These are phyloP conservation scores for Catharus minimus DNA, from an alignment of 2,113 vertebrate species.

Conservation along the genomic window DNA sequence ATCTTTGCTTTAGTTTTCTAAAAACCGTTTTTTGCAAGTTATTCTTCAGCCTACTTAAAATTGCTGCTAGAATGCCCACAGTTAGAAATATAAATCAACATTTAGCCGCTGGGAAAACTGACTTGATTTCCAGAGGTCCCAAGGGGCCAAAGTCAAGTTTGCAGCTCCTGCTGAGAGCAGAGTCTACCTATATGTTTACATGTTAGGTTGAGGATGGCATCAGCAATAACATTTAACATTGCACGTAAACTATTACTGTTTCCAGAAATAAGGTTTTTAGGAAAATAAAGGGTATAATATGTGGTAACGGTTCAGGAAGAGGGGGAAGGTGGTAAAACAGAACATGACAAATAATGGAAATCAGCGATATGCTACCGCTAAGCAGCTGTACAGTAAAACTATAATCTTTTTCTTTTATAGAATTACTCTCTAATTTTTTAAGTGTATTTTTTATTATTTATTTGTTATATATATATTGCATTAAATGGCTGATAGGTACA, in stretches of 20 bases:
- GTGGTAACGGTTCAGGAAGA: slow-evolving; percentile 3
- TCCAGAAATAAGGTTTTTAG: slow-evolving; percentile 2
- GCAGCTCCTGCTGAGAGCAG: not conserved
- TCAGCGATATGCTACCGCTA: slow-evolving; percentile 55
- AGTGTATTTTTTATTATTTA: not conserved
- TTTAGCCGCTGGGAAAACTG: not conserved
- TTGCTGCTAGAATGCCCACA: not conserved
- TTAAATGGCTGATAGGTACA: slow-evolving; percentile 12
- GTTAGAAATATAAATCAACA: not conserved
- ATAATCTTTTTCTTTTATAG: not conserved
- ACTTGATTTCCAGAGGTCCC: not conserved
- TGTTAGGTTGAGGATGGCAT: not conserved
- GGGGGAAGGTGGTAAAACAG: not conserved
- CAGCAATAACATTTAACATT: not conserved
- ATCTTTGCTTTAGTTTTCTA: not conserved
- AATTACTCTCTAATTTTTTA: not conserved
- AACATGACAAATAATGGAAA: slow-evolving; percentile 45
- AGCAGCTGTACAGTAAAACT: slow-evolving; percentile 4
- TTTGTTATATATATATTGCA: not conserved
- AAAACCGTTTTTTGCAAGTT: not conserved
- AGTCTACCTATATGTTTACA: not conserved
- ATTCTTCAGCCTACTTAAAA: not conserved
- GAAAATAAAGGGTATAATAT: slow-evolving; percentile 5
- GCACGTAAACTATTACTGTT: not conserved
- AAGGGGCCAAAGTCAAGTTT: not conserved